These are phyloP conservation scores for Platichthys flesus DNA, from an alignment of 2,113 vertebrate genomes.

Conservation along the genomic window DNA sequence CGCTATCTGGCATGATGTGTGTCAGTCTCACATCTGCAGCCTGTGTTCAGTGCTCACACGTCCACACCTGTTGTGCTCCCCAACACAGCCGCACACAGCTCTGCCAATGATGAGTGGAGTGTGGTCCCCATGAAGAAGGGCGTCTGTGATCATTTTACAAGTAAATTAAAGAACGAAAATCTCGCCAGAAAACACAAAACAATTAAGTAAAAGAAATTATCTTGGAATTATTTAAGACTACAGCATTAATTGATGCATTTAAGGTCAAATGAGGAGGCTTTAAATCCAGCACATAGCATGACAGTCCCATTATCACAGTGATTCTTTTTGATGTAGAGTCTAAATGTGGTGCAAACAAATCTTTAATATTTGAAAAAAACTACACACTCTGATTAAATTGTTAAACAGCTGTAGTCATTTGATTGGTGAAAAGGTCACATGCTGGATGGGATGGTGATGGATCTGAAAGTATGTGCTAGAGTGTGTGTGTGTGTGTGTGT, in stretches of 20 bases:
- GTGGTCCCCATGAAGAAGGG: neutral
- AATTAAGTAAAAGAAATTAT: neutral
- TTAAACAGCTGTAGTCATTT: slow-evolving; percentile 56
- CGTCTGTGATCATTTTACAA: neutral
- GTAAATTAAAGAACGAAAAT: neutral
- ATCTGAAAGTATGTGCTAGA: slow-evolving; percentile 26
- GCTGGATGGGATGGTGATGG: slow-evolving; percentile 39
- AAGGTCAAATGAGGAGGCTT: neutral
- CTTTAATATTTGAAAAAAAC: slow-evolving; percentile 17
- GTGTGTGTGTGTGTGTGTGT: slow-evolving; percentile 42
- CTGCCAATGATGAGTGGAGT: neutral
- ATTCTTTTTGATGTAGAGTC: neutral
- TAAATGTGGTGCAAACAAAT: slow-evolving; percentile 9
- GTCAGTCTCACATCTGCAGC: slow-evolving; percentile 51
- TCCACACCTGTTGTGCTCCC: slow-evolving; percentile 35
- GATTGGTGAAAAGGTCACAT: slow-evolving; percentile 73
- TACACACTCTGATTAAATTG: slow-evolving; percentile 47
- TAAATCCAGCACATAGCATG: neutral
- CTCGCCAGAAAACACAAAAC: neutral
- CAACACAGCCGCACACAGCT: neutral
- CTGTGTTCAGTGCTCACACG: slow-evolving; percentile 25
- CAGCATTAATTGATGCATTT: neutral
- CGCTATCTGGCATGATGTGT: slow-evolving; percentile 33
- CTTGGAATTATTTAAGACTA: neutral
- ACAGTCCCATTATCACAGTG: neutral